These are phyloP conservation scores for Syngnathoides biaculeatus DNA, from an alignment of 2,113 vertebrate genomes.

Conservation along the genomic window DNA sequence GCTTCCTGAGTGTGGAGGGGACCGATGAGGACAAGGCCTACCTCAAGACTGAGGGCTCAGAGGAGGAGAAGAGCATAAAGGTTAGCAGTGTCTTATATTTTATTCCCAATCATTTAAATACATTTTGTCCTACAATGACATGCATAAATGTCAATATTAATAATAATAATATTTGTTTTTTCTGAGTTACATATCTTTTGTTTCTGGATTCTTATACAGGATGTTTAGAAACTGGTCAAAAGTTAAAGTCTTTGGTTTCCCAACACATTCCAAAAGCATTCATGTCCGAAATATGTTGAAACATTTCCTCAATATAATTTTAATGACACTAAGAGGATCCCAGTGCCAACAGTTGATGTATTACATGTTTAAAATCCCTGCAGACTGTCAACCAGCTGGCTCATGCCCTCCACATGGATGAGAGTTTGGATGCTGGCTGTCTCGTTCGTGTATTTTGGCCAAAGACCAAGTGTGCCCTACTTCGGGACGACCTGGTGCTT, in stretches of 20 bases:
- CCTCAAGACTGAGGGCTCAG: conserved; percentile 94
- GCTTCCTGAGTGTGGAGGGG: conserved; percentile 95
- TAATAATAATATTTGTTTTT: no score
- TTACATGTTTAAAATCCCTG: conserved; percentile 5
- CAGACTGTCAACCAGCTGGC: conserved; percentile 97
- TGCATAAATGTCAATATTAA: neutral
- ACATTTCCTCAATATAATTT: neutral
- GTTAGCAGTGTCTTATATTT: conserved; percentile 53
- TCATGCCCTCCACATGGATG: conserved; percentile 95
- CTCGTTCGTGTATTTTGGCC: conserved; percentile 97
- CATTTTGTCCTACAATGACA: neutral
- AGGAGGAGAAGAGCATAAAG: conserved; percentile 95
- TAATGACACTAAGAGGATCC: neutral
- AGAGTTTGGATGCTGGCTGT: conserved; percentile 91
- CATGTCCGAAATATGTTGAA: neutral
- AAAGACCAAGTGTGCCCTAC: conserved; percentile 94
- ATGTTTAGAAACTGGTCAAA: neutral
- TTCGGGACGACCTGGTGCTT: conserved; percentile 94
- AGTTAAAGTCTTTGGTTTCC: neutral
- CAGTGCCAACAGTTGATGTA: neutral
- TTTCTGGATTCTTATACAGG: no score
- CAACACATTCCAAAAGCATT: neutral
- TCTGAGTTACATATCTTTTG: neutral
- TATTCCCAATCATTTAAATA: neutral
- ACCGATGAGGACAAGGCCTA: conserved; percentile 93